phyloP scores from a whole-genome alignment of 2,797 vertebrate species.

The Galago senegalensis region DNA sequence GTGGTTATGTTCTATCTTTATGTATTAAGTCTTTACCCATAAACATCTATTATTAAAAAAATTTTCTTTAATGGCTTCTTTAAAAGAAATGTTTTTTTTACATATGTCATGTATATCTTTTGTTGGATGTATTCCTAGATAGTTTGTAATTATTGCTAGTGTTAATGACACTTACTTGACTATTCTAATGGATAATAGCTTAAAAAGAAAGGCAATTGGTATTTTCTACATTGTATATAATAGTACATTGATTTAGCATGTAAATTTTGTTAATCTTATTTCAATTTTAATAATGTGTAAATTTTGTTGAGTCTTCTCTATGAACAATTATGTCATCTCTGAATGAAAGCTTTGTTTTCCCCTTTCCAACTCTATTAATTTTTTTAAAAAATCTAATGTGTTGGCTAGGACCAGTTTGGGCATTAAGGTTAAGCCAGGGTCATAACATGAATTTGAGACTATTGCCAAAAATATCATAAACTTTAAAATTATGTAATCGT shows the following conservation, averaged over 20 bases:
- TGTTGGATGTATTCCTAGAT: neutral
- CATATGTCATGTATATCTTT: neutral
- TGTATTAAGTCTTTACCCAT: neutral
- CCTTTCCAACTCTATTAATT: slow-evolving; percentile 1
- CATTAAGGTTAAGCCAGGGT: neutral
- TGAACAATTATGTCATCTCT: neutral
- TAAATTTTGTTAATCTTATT: slow-evolving; percentile 37
- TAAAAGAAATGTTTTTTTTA: neutral
- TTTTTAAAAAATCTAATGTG: slow-evolving; percentile 11
- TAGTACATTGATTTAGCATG: slow-evolving; percentile 10
- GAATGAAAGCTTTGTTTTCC: neutral
- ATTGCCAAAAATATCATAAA: slow-evolving; percentile 35
- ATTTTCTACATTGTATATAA: neutral
- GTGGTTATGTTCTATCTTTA: neutral
- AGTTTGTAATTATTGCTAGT: slow-evolving; percentile 15
- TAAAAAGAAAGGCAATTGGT: slow-evolving; percentile 33
- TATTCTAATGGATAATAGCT: slow-evolving; percentile 7
- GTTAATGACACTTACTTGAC: slow-evolving; percentile 29
- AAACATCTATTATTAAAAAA: neutral
- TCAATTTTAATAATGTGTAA: slow-evolving; percentile 51
- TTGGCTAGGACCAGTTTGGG: neutral
- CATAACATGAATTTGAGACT: neutral
- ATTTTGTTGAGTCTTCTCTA: neutral
- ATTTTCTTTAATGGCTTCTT: neutral
- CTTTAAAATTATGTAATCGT: slow-evolving; percentile 24